These are phyloP conservation scores for Turnix velox DNA, from an alignment of 2,113 vertebrate genomes.

Conservation along the genomic window DNA sequence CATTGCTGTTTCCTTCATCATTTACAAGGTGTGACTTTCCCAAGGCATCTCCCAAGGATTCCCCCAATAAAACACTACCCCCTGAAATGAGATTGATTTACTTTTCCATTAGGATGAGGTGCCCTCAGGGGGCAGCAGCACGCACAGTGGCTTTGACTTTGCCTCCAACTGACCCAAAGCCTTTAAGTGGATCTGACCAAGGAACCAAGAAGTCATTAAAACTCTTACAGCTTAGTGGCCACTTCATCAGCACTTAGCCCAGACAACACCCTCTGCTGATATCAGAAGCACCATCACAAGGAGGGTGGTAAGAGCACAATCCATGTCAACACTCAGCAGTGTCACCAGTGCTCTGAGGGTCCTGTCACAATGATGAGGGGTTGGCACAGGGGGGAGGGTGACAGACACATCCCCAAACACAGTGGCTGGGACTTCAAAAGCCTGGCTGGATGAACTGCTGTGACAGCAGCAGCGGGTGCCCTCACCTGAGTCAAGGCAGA, in stretches of 20 bases:
- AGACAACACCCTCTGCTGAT: background rate
- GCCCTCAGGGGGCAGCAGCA: accelerated
- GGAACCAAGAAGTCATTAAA: background rate
- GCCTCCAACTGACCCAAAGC: background rate
- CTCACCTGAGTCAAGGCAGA: background rate
- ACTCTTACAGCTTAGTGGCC: background rate
- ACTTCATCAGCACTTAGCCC: background rate
- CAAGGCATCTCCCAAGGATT: no score
- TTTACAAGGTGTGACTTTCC: background rate
- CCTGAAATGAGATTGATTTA: background rate
- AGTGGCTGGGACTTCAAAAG: background rate
- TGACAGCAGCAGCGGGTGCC: background rate
- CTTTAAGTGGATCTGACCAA: background rate
- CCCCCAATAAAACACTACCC: no score
- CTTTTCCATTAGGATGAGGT: background rate
- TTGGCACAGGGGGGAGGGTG: accelerated
- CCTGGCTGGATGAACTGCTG: background rate
- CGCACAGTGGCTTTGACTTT: background rate
- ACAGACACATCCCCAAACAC: background rate
- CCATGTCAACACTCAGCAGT: background rate
- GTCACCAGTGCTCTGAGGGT: accelerated
- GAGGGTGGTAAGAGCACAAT: background rate
- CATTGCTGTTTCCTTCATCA: background rate
- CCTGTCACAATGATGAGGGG: accelerated
- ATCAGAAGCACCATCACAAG: background rate